These are phyloP conservation scores for Leucosticte australis DNA, from an alignment of 2,113 vertebrate genomes.

Conservation along the genomic window DNA sequence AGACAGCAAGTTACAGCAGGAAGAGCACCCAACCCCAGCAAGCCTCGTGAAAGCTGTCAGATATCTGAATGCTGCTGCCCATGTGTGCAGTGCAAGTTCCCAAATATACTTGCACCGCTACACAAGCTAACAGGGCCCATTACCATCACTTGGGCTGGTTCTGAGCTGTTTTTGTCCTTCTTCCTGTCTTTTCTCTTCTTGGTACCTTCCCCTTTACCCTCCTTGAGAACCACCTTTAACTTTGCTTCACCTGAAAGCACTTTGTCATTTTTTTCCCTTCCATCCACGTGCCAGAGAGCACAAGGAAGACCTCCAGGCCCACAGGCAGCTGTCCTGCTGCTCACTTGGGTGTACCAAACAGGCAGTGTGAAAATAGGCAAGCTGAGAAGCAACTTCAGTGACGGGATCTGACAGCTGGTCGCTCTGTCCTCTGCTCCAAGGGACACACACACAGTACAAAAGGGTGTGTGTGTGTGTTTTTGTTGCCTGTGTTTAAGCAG, in stretches of 20 bases:
- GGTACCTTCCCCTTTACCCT: accelerated
- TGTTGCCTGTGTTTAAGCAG: neutral
- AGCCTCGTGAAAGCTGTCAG: neutral
- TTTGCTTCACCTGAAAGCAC: neutral
- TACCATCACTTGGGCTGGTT: neutral
- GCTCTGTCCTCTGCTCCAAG: neutral
- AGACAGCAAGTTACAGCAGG: neutral
- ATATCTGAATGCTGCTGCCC: neutral
- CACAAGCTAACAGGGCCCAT: neutral
- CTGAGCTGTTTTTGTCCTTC: neutral
- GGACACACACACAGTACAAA: neutral
- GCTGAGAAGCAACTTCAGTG: neutral
- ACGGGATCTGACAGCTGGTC: neutral
- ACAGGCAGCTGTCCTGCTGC: neutral
- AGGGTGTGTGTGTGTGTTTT: neutral
- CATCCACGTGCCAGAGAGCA: neutral
- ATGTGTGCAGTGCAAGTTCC: accelerated
- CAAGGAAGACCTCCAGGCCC: neutral
- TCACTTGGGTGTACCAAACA: neutral
- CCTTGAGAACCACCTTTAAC: neutral
- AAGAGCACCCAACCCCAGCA: neutral
- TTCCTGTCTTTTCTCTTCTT: neutral
- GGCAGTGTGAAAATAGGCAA: neutral
- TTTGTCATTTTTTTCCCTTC: neutral
- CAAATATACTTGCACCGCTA: neutral